phyloP scores from a whole-genome alignment of 64 coral and sea anemone genomes.

The Stichodactyla mertensii region DNA sequence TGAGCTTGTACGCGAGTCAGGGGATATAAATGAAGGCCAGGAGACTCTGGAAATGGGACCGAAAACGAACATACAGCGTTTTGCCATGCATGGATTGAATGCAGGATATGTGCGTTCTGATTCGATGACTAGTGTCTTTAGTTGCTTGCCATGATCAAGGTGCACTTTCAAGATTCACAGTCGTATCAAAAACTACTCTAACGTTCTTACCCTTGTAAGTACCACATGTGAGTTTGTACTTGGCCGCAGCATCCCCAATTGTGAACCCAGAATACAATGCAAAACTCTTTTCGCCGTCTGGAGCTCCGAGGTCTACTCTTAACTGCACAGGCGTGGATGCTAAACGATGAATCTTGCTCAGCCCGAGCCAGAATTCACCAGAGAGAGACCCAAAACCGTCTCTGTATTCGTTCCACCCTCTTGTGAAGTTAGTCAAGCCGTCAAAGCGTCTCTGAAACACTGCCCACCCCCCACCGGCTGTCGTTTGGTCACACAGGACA shows the following conservation, averaged over 20 bases:
- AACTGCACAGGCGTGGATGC: slow-evolving; percentile 30
- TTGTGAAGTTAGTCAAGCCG: slow-evolving; percentile 48
- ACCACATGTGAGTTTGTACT: slow-evolving; percentile 54
- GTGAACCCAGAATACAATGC: slow-evolving; percentile 60
- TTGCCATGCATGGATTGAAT: no score
- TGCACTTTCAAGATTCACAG: background rate
- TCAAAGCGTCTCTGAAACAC: slow-evolving; percentile 63
- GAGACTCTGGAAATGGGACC: no score
- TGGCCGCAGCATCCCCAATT: slow-evolving; percentile 31
- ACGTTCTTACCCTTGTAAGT: slow-evolving; percentile 32
- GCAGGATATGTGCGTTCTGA: no score
- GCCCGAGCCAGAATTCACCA: slow-evolving; percentile 70
- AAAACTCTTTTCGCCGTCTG: slow-evolving; percentile 39
- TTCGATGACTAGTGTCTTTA: no score
- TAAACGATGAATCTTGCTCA: slow-evolving; percentile 54
- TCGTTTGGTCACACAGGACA: slow-evolving; percentile 60
- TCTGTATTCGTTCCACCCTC: slow-evolving; percentile 52
- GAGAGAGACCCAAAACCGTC: slow-evolving; percentile 53
- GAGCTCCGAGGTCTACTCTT: slow-evolving; percentile 50
- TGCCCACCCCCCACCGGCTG: slow-evolving; percentile 46
- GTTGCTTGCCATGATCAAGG: no score
- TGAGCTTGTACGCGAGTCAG: no score
- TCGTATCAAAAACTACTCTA: background rate
- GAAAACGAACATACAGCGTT: no score
- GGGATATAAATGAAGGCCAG: no score